A percentile compares a stretch with the other conserved stretches of the same genome.
Conservation (phyloP, 2,888 invertebrate genomes). For the Marasmarcha lunaedactyla region DNA sequence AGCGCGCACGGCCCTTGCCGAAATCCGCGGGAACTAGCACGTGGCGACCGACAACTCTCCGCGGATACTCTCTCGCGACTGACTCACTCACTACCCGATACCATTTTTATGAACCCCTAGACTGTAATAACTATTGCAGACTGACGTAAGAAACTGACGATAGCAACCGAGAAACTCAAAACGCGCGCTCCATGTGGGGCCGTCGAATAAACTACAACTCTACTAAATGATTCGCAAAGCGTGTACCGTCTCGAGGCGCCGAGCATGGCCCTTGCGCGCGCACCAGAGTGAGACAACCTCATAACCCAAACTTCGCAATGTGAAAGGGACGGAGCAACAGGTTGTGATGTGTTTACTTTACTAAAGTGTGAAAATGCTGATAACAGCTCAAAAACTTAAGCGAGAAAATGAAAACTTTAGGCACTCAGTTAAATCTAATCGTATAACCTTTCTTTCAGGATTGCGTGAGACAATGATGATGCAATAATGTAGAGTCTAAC, state of each 20-base stretch:
- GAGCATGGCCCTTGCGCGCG: conserved; percentile 1
- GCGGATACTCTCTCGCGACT: conserved; percentile 31
- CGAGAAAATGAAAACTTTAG: too few relatives aligned
- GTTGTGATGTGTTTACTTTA: background rate
- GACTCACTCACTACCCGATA: conserved; percentile 48
- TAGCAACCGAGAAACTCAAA: conserved; percentile 2
- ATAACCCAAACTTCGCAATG: background rate
- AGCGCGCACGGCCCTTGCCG: conserved; percentile 14
- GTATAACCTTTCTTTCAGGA: too few relatives aligned
- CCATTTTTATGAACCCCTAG: conserved; percentile 49
- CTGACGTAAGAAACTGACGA: conserved; percentile 27
- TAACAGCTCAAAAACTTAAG: too few relatives aligned
- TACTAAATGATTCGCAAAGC: too few relatives aligned
- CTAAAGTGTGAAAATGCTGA: background rate
- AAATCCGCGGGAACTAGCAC: conserved; percentile 6
- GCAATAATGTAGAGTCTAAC: too few relatives aligned
- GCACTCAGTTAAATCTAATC: too few relatives aligned
- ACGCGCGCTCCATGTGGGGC: background rate
- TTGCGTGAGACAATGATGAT: too few relatives aligned
- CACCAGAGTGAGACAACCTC: background rate
- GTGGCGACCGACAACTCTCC: conserved; percentile 26
- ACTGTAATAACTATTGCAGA: conserved; percentile 36
- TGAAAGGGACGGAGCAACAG: conserved; percentile 1
- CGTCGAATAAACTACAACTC: too few relatives aligned
- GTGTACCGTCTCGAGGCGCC: too few relatives aligned